phyloP scores from a whole-genome alignment of 1,140 invertebrate species.

The Chrysoperla carnea region DNA sequence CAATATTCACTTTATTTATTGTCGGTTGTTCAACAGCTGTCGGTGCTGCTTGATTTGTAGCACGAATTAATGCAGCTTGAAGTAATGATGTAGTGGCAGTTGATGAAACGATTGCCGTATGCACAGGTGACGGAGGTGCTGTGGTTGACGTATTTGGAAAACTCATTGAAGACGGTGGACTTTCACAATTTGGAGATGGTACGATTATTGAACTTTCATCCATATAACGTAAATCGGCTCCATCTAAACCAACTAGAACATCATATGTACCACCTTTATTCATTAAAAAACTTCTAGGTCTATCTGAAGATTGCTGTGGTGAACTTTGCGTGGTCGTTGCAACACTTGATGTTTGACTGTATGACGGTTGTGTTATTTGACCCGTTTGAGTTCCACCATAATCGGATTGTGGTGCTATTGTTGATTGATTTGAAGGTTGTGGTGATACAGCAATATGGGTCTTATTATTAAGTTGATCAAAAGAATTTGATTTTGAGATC shows the following conservation, averaged over 20 bases:
- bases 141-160: conserved; percentile 26
- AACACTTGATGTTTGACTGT: background rate
- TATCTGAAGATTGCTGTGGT: conserved; percentile 16
- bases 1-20: conserved; percentile 48
- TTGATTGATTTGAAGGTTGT: conserved; percentile 14
- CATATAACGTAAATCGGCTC: conserved; percentile 69
- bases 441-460: conserved; percentile 2
- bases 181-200: conserved; percentile 51
- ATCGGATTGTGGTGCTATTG: conserved; percentile 21
- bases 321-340: background rate
- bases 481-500: no score
- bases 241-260: conserved; percentile 55
- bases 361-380: conserved; percentile 12
- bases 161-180: conserved; percentile 46
- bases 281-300: conserved; percentile 34
- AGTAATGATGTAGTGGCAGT: conserved; percentile 35
- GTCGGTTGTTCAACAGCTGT: conserved; percentile 23
- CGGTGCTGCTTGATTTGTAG: conserved; percentile 31
- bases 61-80: conserved; percentile 47
- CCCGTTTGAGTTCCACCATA: conserved; percentile 23
- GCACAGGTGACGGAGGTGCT: conserved; percentile 32
- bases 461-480: background rate
- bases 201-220: conserved; percentile 76
- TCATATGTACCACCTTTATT: conserved; percentile 43
- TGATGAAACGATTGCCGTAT: conserved; percentile 18